Evolutionary conservation across 2,113 vertebrate species (phyloP), one percentile per base, ranked within the genome.

Genomic region (Psephotus haematonotus): DNA sequence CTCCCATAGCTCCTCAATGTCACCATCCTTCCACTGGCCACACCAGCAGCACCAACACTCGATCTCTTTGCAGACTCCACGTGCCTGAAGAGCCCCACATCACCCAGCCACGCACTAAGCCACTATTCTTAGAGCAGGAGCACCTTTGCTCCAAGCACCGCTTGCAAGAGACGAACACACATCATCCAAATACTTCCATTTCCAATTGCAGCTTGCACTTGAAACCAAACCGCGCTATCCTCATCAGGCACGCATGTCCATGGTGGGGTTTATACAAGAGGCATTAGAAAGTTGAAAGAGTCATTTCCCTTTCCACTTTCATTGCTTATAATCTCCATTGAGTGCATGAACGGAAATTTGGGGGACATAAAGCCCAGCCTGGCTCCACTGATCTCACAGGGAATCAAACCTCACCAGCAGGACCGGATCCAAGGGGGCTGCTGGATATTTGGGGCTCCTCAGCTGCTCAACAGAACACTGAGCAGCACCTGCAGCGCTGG

Each of bases 41-140:
- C 27, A 33, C 9, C 39, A 37, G 27, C 10, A 75, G 65, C 7
- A 29, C n/a, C 1, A 0, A 46, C 22, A 7, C 23, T 15, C 4
- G 13, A 88, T 44, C 76, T 22, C 63, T 78, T 41, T 2, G 57
- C 59, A 24, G 11, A 10, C 18, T 11, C 11, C 35, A 20, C 0
- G 1, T 4, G 37, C 14, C 8, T 39, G 22, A 11, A 49, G 55
- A 49, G 69, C 62, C 44, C 53, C 2, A 22, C 0, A 0, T 5
- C 5, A 2, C 33, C 59, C 15, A 41, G 72, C 28, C 15, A 29
- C 3, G 3, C 3, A 25, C 31, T 27, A 27, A 85, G 19, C 43
- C 15, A 11, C 8, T 43, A 12, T n/a, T 78, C 31, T 43, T 19
- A 24, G 24, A 64, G 68, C 14, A 29, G 65, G 5, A 67, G 9